Base-by-base conservation (phyloP, 2,888 invertebrate genomes). In the Drymonia ruficornis region DNA sequence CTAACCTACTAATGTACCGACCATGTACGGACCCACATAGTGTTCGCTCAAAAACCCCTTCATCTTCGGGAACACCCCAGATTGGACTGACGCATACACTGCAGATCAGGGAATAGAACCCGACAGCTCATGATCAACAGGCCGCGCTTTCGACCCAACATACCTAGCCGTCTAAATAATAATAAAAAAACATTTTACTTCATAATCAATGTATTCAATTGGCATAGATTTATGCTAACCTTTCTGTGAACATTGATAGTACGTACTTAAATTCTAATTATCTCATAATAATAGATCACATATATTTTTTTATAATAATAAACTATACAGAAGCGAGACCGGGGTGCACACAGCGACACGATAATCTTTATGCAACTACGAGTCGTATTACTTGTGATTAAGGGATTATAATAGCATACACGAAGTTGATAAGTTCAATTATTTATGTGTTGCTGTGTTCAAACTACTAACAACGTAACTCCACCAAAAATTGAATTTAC, bases 241-340 rank as follows among this genome's bases (percentile, higher is more conserved):
- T 68, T 56, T 66, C 72, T 70, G 70, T 70, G 67, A 81, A 83
- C 78, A 80, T 75, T 72, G 59, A 74, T 72, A 65, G 68, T 72
- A 23, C 23, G 7, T 66, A 82, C 23, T 84, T 85, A 84, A 34
- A 63, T 65, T 59, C 70, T 82, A 83, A 64, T 74, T 67, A 59
- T 19, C 59, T 70, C 55, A 78, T 78, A 80, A 76, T 72, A 78
- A 72, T 76, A 80, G 70, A 87, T 87, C 85, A 87, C 86, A 87
- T 83, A 74, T 70, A 76, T 74, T 61, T 72, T 67, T 65, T 64
- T 62, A 59, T 66, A 31, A 31, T 61, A 72, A 68, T 78, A 76
- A 76, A 75, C 72, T 78, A 74, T 77, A 70, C 64, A 78, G 74
- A 77, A 76, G 70, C 64, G 70, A 74, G 70, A 67, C 53, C 48